Conservation (phyloP, 1,140 invertebrate genomes). For the Pseudobourletiella spinata region DNA sequence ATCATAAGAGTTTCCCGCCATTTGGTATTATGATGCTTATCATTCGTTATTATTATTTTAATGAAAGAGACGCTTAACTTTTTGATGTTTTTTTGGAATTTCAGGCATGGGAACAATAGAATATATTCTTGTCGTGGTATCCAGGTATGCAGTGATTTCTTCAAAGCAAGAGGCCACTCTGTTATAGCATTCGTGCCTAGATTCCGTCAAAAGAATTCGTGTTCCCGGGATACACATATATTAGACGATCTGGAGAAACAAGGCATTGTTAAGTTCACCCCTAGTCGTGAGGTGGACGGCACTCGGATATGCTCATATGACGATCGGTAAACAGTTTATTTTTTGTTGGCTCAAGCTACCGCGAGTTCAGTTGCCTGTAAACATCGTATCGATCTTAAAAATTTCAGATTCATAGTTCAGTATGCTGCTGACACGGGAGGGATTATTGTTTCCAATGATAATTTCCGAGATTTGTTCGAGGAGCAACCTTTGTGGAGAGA, state of each 20-base stretch:
- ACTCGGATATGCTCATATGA: constrained; percentile 93
- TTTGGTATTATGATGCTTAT: not conserved
- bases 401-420: constrained; percentile 59
- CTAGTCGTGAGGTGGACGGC: constrained; percentile 78
- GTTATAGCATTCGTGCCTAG: constrained; percentile 96
- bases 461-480: constrained; percentile 80
- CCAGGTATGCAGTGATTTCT: constrained; percentile 87
- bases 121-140: constrained; percentile 90
- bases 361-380: no score
- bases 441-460: constrained; percentile 94
- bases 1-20: not conserved
- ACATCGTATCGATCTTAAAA: not conserved
- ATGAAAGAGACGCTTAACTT: not conserved
- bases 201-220: constrained; percentile 78
- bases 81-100: constrained; percentile 34
- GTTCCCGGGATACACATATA: constrained; percentile 77
- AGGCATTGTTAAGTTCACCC: constrained; percentile 85
- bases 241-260: constrained; percentile 80
- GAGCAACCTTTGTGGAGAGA: constrained; percentile 78
- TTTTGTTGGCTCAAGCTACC: no score
- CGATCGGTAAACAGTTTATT: constrained; percentile 69
- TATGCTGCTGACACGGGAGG: constrained; percentile 80
- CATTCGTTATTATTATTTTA: not conserved
- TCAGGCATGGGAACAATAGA: constrained; percentile 88
- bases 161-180: constrained; percentile 70